phyloP scores from a whole-genome alignment of 2,888 invertebrate genomes.

The Oegoconia quadripuncta region DNA sequence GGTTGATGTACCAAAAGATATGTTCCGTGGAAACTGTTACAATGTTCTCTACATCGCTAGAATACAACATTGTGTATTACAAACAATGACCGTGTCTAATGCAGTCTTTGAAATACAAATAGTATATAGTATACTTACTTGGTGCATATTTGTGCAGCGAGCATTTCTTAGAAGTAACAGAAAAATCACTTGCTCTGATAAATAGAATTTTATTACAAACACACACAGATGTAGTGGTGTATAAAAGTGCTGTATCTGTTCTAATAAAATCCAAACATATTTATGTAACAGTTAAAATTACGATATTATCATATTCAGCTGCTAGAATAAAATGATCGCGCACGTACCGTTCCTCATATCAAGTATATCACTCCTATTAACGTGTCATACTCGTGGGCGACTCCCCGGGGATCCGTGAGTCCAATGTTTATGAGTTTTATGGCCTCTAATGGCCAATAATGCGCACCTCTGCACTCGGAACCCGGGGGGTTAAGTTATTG shows the following conservation, averaged over 20 bases:
- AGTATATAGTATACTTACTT: conserved; percentile 7
- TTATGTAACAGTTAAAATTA: no score
- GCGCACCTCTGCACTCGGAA: conserved; percentile 46
- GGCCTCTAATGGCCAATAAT: conserved; percentile 53
- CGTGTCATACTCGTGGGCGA: conserved; percentile 28
- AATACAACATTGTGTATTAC: conserved; percentile 46
- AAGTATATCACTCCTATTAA: conserved; percentile 6
- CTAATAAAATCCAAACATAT: no score
- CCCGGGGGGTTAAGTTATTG: conserved; percentile 48
- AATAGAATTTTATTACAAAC: no score
- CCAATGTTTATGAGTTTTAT: conserved; percentile 48
- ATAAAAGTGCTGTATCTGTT: no score
- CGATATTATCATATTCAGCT: no score
- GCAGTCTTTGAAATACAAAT: conserved; percentile 13
- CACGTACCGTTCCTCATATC: no score
- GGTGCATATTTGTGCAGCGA: no score
- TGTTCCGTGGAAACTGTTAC: conserved; percentile 42
- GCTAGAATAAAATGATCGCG: no score
- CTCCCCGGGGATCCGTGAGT: conserved; percentile 32
- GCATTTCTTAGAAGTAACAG: no score
- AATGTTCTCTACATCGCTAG: conserved; percentile 27
- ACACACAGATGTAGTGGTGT: no score
- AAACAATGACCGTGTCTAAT: conserved; percentile 18
- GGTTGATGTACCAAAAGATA: conserved; percentile 53
- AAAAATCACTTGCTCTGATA: no score